phyloP scores from a whole-genome alignment of 2,888 invertebrate species.

The Trachelus troglodyta region DNA sequence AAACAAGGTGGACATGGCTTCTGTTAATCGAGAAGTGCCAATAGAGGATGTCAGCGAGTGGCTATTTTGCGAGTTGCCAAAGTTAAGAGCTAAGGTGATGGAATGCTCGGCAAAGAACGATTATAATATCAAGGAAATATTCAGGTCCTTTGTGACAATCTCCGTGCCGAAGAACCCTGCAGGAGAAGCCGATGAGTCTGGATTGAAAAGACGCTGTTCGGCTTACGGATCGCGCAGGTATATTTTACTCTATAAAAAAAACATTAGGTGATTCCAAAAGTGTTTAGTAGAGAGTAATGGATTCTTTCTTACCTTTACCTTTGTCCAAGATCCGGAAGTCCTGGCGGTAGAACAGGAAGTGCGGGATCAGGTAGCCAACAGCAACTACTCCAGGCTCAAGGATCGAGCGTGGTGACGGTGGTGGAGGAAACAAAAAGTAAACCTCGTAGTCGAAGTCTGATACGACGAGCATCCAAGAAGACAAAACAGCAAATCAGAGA shows the following conservation, averaged over 20 bases:
- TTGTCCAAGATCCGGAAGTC: constrained; percentile 53
- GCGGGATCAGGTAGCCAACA: constrained; percentile 54
- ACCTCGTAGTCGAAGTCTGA: constrained; percentile 79
- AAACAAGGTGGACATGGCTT: constrained; percentile 84
- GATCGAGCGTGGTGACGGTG: constrained; percentile 58
- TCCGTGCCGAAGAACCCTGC: constrained; percentile 71
- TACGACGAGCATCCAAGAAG: constrained; percentile 82
- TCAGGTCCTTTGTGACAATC: constrained; percentile 81
- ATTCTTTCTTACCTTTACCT: neutral
- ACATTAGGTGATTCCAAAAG: neutral
- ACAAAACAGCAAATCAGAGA: constrained; percentile 83
- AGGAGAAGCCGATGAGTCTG: constrained; percentile 71
- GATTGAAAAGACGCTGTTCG: constrained; percentile 79
- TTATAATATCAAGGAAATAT: constrained; percentile 82
- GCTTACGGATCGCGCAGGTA: constrained; percentile 72
- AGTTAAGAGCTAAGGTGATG: constrained; percentile 78
- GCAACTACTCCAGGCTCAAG: constrained; percentile 55
- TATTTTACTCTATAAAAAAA: neutral
- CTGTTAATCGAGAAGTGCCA: constrained; percentile 77
- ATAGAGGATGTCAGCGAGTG: constrained; percentile 85
- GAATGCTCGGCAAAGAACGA: constrained; percentile 86
- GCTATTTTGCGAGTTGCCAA: constrained; percentile 81
- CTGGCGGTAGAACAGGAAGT: constrained; percentile 54
- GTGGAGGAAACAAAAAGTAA: constrained; percentile 70
- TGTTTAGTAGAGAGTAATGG: neutral